Conservation (phyloP, 2,113 vertebrate genomes). For the Corythaeola cristata region DNA sequence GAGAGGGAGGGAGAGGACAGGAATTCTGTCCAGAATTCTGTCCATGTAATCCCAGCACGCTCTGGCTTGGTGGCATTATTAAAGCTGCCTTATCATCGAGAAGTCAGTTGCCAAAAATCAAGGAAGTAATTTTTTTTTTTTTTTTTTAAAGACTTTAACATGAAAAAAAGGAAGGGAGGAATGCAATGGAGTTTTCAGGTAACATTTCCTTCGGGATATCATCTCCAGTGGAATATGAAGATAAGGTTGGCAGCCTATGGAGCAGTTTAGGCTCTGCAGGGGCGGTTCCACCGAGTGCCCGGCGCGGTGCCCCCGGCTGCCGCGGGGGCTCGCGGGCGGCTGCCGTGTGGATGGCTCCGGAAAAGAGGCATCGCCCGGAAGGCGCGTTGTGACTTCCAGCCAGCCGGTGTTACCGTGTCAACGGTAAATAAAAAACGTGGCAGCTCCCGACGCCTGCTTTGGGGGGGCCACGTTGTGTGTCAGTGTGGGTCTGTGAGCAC, state of each 20-base stretch:
- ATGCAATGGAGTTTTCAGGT: neutral
- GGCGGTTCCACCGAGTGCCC: neutral
- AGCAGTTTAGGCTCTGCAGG: neutral
- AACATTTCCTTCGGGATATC: neutral
- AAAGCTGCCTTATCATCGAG: neutral
- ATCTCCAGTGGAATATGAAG: neutral
- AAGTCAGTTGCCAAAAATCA: neutral
- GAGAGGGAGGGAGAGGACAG: neutral
- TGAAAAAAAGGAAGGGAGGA: neutral
- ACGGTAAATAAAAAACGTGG: neutral
- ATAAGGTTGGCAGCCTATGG: neutral
- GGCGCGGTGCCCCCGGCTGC: neutral
- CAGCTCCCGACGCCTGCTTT: rapidly evolving
- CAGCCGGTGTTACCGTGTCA: neutral
- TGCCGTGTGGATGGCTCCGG: neutral
- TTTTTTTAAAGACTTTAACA: neutral
- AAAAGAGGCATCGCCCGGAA: too few relatives aligned
- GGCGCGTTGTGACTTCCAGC: neutral
- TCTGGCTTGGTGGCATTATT: neutral
- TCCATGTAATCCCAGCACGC: neutral
- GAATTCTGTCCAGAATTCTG: too few relatives aligned
- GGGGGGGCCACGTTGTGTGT: too few relatives aligned
- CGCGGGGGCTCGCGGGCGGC: neutral
- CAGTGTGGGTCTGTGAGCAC: neutral
- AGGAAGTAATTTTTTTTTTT: neutral